Conservation (phyloP, 2,888 invertebrate genomes). For the Isoperla grammatica region DNA sequence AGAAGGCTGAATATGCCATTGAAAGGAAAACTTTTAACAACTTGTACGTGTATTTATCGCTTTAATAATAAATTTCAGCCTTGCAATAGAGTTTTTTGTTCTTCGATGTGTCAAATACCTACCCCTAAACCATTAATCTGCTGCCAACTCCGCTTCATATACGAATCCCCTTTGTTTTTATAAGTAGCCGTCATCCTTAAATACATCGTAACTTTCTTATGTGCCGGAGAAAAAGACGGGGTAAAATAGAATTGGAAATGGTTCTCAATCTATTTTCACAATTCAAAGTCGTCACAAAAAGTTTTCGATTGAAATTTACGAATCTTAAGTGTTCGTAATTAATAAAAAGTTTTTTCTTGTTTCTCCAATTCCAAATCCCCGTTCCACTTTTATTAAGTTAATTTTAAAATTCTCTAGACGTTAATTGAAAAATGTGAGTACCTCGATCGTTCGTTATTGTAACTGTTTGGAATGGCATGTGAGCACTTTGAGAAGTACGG, state of each 20-base stretch:
- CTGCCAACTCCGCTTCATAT: neutral
- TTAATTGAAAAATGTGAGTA: constrained; percentile 11
- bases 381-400: constrained; percentile 24
- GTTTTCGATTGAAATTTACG: constrained; percentile 24
- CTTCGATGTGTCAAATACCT: constrained; percentile 18
- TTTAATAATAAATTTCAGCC: constrained; percentile 19
- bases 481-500: too few species aligned
- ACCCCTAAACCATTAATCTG: constrained; percentile 25
- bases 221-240: constrained; percentile 9
- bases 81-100: constrained; percentile 15
- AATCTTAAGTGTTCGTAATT: constrained; percentile 21
- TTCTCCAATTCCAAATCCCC: constrained; percentile 15
- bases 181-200: constrained; percentile 16
- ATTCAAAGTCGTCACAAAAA: constrained; percentile 20
- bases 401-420: constrained; percentile 23
- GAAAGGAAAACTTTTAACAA: neutral
- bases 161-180: constrained; percentile 16
- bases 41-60: constrained; percentile 13
- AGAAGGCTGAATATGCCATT: neutral
- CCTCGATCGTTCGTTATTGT: neutral
- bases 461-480: constrained; percentile 1
- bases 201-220: constrained; percentile 9
- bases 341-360: constrained; percentile 14
- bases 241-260: constrained; percentile 18
- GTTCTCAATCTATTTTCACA: constrained; percentile 14